phyloP scores from a whole-genome alignment of 2,888 invertebrate genomes.

The Torymus auratus region DNA sequence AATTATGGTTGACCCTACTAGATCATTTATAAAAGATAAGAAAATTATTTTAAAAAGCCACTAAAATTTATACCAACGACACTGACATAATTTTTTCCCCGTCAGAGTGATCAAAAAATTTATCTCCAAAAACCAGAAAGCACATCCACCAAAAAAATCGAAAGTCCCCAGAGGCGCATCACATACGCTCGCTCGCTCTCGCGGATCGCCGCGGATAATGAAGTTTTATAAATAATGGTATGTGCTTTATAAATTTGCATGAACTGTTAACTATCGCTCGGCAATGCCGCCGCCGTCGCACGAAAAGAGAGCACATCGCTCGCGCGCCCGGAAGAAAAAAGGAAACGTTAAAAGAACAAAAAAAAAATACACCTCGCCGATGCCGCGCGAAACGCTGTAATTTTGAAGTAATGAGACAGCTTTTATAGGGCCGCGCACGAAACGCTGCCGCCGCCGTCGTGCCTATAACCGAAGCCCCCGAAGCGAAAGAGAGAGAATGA shows the following conservation, averaged over 20 bases:
- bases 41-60: too few relatives aligned
- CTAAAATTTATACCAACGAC: too few relatives aligned
- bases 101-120: too few relatives aligned
- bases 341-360: constrained; percentile 23
- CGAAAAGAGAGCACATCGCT: too few relatives aligned
- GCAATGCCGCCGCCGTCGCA: too few relatives aligned
- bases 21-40: too few relatives aligned
- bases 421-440: constrained; percentile 47
- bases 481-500: constrained; percentile 22
- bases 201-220: constrained; percentile 1
- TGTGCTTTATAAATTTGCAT: constrained; percentile 52
- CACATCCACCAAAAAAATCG: not conserved
- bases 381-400: constrained; percentile 50
- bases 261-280: constrained; percentile 48
- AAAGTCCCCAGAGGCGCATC: not conserved
- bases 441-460: not conserved
- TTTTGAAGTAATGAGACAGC: constrained; percentile 59
- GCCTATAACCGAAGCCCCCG: not conserved
- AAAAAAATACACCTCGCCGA: not conserved
- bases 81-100: too few relatives aligned
- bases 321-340: constrained; percentile 8
- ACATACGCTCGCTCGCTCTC: too few relatives aligned
- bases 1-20: too few relatives aligned
- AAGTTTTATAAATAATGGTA: constrained; percentile 37
- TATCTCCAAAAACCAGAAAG: too few relatives aligned